phyloP scores from a whole-genome alignment of 1,140 invertebrate genomes.

The Capitella teleta region DNA sequence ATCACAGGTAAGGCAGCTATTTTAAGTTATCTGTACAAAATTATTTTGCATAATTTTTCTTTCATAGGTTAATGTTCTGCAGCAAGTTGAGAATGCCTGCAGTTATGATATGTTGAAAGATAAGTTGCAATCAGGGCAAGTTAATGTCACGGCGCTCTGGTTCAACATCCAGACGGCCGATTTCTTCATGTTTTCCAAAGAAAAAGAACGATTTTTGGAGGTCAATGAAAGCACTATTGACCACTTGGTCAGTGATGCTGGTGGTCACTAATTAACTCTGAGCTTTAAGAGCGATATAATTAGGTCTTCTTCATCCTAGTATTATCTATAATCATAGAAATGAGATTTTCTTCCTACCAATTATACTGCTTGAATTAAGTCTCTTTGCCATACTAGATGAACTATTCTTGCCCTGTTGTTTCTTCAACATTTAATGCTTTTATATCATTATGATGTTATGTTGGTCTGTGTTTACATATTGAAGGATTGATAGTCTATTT shows the following conservation, averaged over 20 bases:
- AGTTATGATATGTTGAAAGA: slow-evolving; percentile 85
- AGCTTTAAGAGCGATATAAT: too few relatives aligned
- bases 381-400: too few relatives aligned
- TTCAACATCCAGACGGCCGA: slow-evolving; percentile 95
- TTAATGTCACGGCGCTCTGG: slow-evolving; percentile 88
- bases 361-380: too few relatives aligned
- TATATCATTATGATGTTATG: too few relatives aligned
- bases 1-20: slow-evolving; percentile 58
- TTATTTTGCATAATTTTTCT: slow-evolving; percentile 7
- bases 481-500: too few relatives aligned
- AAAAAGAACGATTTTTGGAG: slow-evolving; percentile 68
- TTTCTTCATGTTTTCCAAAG: slow-evolving; percentile 75
- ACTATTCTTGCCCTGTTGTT: too few relatives aligned
- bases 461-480: too few relatives aligned
- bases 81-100: slow-evolving; percentile 87
- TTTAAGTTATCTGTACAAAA: background rate
- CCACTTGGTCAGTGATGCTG: background rate
- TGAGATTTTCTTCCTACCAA: too few relatives aligned
- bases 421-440: too few relatives aligned
- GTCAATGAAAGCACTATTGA: slow-evolving; percentile 37
- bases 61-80: slow-evolving; percentile 75
- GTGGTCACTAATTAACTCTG: too few relatives aligned
- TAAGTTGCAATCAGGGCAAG: slow-evolving; percentile 63
- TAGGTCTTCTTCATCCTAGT: too few relatives aligned
- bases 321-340: too few relatives aligned